Evolutionary conservation across 1,140 invertebrate genomes (phyloP), one percentile per base, ranked within the genome.

Genomic region (Atopsyche davidsoni): DNA sequence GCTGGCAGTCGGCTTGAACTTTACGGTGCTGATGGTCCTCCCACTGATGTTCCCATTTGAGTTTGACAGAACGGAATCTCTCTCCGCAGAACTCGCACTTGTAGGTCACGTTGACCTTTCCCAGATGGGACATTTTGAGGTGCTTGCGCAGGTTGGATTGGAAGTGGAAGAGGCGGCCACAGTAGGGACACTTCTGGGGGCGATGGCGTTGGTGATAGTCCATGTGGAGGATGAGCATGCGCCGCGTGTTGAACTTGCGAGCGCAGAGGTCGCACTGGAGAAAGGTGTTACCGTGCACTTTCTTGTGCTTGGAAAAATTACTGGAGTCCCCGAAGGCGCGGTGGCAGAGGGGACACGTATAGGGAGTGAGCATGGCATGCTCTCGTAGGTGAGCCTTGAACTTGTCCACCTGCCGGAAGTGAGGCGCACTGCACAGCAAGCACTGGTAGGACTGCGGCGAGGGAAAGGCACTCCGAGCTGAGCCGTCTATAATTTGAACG

Each of bases 1-100:
- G 46, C 6, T 62, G 38, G 46, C 72, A 74, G 43, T 74, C 72
- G 0, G 68, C 63, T 0, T 70, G 60, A 35, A 64, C 63, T 46
- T 72, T 72, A 28, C 72, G 65, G 7, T 68, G 63, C 16, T 64
- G 64, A 41, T 74, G 72, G 4, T 64, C 44, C 2, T 41, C 51
- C 72, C 72, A 74, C 43, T 73, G 68, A 50, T 74, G 72, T 34
- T 73, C 70, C 72, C 70, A 73, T 39, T 73, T 74, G 17, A 67
- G 64, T 36, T 69, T 72, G 21, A 71, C 58, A 48, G 63, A 66
- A 18, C 59, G 60, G 16, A 68, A 70, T 22, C 64, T 62, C 2
- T 63, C 57, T 4, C 59, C 49, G 44, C 72, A 74, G 39, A 71
- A 64, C 47, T 62, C 61, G 40, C 72, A 74, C 6, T 60, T 46